Conservation (phyloP, 2,888 invertebrate species). For the Athetis lepigone region DNA sequence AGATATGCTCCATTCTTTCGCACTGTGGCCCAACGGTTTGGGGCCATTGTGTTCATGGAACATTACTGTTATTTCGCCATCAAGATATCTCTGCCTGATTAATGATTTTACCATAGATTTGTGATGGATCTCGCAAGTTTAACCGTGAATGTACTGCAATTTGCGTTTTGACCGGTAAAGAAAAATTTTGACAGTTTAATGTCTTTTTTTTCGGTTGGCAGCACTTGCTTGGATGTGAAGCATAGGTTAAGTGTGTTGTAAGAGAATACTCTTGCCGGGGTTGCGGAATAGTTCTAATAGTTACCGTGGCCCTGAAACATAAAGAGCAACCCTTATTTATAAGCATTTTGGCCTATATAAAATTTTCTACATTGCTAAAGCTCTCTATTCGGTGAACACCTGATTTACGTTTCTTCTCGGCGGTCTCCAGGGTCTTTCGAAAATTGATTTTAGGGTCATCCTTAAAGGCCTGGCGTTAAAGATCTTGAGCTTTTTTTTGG, state of each 20-base stretch:
- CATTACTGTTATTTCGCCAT: conserved; percentile 74
- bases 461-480: no score
- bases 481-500: no score
- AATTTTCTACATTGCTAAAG: no score
- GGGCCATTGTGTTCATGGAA: conserved; percentile 83
- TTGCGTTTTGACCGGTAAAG: conserved; percentile 32
- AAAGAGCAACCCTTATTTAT: no score
- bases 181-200: conserved; percentile 39
- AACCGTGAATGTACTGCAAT: conserved; percentile 58
- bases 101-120: conserved; percentile 88
- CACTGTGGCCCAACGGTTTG: conserved; percentile 49
- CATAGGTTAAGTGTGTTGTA: not conserved
- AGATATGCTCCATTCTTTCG: conserved; percentile 73
- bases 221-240: not conserved
- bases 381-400: no score
- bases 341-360: no score
- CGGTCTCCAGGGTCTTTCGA: no score
- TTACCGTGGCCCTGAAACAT: no score
- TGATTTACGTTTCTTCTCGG: no score
- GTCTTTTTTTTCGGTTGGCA: conserved; percentile 28
- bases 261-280: no score
- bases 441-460: no score
- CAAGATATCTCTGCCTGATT: conserved; percentile 82
- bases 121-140: conserved; percentile 67
- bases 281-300: no score